A percentile compares a stretch with the other conserved stretches of the same genome.
Conservation (phyloP, 2,888 invertebrate genomes). For the Mystacides longicornis region DNA sequence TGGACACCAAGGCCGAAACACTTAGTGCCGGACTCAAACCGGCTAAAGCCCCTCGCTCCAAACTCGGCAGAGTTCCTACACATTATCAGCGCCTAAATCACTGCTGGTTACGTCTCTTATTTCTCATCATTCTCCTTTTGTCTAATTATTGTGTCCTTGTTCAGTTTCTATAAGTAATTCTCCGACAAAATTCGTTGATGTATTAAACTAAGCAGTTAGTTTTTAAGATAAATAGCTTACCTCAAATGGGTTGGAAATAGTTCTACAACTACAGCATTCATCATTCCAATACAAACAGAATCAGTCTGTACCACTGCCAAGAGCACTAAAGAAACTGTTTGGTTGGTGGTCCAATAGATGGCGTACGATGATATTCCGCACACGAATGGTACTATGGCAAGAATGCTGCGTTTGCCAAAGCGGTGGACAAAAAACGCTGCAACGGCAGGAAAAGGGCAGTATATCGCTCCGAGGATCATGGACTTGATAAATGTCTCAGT, state of each 20-base stretch:
- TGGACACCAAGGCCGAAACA: too few species aligned
- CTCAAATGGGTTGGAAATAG: conserved; percentile 49
- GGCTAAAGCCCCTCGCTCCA: too few species aligned
- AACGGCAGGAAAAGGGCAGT: conserved; percentile 55
- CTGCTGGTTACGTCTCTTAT: too few species aligned
- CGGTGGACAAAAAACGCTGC: conserved; percentile 54
- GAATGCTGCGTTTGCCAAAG: conserved; percentile 49
- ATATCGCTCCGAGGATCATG: conserved; percentile 57
- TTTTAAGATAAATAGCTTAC: conserved; percentile 9
- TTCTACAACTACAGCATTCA: conserved; percentile 52
- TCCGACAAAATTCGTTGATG: too few species aligned
- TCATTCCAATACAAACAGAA: conserved; percentile 50
- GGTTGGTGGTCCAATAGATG: conserved; percentile 53
- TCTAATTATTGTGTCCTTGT: too few species aligned
- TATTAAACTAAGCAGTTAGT: too few species aligned
- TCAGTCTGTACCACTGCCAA: conserved; percentile 49
- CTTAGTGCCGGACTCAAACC: too few species aligned
- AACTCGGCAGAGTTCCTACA: too few species aligned
- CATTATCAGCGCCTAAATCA: too few species aligned
- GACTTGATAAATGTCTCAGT: conserved; percentile 57
- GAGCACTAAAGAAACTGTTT: conserved; percentile 52
- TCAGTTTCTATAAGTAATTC: too few species aligned
- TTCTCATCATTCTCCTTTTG: too few species aligned
- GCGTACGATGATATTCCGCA: conserved; percentile 51
- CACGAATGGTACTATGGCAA: conserved; percentile 42